A percentile compares a stretch with the other conserved stretches of the same genome.
These are phyloP conservation scores for Gandaritis pyraliata DNA, from an alignment of 2,888 invertebrate species.

Conservation along the genomic window DNA sequence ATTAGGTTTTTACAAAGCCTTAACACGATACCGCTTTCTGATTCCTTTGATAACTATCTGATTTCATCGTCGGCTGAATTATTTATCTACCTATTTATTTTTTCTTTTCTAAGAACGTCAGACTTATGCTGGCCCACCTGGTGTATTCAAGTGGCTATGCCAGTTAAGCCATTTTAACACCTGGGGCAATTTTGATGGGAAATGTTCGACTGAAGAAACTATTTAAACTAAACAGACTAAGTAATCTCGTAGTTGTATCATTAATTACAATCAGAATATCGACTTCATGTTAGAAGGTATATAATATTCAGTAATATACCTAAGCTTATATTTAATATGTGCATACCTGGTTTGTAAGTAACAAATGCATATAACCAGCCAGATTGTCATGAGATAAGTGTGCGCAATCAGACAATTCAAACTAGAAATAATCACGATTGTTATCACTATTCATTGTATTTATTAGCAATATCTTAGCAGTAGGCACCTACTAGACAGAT, in stretches of 20 bases:
- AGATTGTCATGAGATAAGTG: constrained; percentile 12
- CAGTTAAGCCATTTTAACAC: constrained; percentile 3
- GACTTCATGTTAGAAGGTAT: not conserved
- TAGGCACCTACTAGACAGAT: too few species aligned
- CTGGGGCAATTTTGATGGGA: constrained; percentile 1
- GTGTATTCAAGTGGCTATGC: constrained; percentile 5
- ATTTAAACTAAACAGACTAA: not conserved
- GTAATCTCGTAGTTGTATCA: not conserved
- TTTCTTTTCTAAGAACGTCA: constrained; percentile 1
- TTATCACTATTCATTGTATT: constrained; percentile 13
- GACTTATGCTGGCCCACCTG: constrained; percentile 6
- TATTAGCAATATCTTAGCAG: not conserved
- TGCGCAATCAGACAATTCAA: constrained; percentile 8
- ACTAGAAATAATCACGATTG: constrained; percentile 15
- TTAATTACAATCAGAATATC: constrained; percentile 10
- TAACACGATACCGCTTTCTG: constrained; percentile 46
- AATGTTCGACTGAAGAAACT: not conserved
- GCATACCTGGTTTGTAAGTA: constrained; percentile 3
- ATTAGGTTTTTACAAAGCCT: constrained; percentile 56
- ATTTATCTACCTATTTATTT: constrained; percentile 14
- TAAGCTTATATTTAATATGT: not conserved
- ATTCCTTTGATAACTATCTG: constrained; percentile 41
- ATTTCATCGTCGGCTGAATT: constrained; percentile 29
- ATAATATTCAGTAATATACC: constrained; percentile 6
- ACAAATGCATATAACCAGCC: constrained; percentile 16